Conservation (phyloP, 2,797 vertebrate genomes). For the Sciurus vulgaris region DNA sequence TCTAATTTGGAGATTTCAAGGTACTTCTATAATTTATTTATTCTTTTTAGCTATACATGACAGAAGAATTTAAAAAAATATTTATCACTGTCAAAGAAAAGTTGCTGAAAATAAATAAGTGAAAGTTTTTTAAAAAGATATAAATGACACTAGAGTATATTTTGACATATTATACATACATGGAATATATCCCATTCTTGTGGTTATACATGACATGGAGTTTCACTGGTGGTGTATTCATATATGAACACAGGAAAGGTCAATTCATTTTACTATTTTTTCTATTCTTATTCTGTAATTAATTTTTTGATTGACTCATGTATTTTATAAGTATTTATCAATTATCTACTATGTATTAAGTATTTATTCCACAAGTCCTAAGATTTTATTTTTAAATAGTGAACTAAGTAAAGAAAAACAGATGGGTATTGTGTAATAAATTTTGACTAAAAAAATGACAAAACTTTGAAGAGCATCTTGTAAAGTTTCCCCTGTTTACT, state of each 20-base stretch:
- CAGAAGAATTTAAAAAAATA: too few relatives aligned
- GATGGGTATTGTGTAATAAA: not conserved
- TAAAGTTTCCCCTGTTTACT: not conserved
- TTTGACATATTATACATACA: too few relatives aligned
- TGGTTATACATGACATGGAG: too few relatives aligned
- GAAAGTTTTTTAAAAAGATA: too few relatives aligned
- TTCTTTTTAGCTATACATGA: too few relatives aligned
- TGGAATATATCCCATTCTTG: too few relatives aligned
- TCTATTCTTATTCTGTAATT: not conserved
- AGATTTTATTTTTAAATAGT: slow-evolving; percentile 56
- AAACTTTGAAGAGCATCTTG: not conserved
- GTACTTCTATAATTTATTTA: not conserved
- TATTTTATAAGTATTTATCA: slow-evolving; percentile 22
- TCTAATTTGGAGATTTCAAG: not conserved
- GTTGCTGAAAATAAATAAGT: too few relatives aligned
- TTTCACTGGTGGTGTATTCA: too few relatives aligned
- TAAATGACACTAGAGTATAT: too few relatives aligned
- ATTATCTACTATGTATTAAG: not conserved
- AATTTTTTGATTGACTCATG: not conserved
- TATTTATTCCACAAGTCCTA: not conserved
- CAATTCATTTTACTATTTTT: too few relatives aligned
- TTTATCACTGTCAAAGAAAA: too few relatives aligned
- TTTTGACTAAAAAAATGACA: slow-evolving; percentile 5
- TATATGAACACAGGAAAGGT: too few relatives aligned
- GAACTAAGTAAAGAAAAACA: not conserved